Evolutionary conservation across 2,888 invertebrate genomes (phyloP).

Genomic region (Trichogramma evanescens): DNA sequence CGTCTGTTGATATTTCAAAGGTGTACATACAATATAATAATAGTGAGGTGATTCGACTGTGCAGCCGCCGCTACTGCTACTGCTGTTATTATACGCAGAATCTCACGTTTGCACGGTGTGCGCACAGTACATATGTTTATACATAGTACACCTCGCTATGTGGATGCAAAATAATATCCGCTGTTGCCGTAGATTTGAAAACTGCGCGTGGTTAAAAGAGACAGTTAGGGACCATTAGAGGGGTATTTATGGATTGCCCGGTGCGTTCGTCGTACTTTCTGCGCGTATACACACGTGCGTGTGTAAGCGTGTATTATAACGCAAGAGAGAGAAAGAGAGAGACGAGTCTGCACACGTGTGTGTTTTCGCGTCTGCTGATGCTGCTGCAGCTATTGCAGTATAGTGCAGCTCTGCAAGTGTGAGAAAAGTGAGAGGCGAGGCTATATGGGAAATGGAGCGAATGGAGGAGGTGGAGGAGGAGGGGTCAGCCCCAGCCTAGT

Average conservation of each 20-base stretch:
- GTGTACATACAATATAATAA: too few relatives aligned
- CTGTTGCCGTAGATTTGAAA: conserved; percentile 26
- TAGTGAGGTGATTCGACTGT: too few relatives aligned
- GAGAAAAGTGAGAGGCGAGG: neutral
- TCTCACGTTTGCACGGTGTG: too few relatives aligned
- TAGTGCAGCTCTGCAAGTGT: neutral
- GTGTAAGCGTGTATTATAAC: neutral
- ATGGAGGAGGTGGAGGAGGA: neutral
- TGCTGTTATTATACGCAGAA: too few relatives aligned
- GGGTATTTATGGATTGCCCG: conserved; percentile 42
- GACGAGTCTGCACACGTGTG: neutral
- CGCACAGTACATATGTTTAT: too few relatives aligned
- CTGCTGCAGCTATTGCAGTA: too few relatives aligned
- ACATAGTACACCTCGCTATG: too few relatives aligned
- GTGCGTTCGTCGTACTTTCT: conserved; percentile 17
- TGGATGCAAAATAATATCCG: too few relatives aligned
- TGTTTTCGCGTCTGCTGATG: too few relatives aligned
- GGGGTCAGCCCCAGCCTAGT: neutral
- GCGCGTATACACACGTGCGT: neutral
- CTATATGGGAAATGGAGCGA: neutral
- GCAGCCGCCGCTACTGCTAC: too few relatives aligned
- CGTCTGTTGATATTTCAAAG: too few relatives aligned
- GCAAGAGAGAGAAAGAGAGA: conserved; percentile 15
- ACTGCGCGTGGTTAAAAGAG: conserved; percentile 31
- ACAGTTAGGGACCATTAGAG: conserved; percentile 40